Evolutionary conservation across 2,888 invertebrate genomes (phyloP).

Genomic region (Thymelicus sylvestris): DNA sequence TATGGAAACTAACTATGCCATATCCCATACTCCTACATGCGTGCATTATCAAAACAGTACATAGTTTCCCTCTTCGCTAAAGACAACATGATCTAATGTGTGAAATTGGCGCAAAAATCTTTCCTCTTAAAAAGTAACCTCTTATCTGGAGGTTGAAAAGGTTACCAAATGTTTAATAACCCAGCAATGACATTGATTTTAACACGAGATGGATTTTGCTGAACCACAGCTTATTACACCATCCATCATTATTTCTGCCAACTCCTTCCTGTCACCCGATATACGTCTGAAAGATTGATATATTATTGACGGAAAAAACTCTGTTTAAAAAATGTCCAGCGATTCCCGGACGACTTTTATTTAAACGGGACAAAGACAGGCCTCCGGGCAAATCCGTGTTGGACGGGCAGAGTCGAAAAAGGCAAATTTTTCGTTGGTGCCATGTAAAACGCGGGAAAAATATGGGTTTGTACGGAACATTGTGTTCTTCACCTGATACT

Average conservation of each 20-base stretch:
- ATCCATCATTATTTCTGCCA: conserved; percentile 49
- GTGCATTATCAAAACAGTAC: no score
- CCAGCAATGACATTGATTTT: conserved; percentile 27
- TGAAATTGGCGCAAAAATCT: no score
- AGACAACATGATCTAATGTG: no score
- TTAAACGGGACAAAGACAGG: conserved; percentile 30
- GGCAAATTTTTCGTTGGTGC: conserved; percentile 23
- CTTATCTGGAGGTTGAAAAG: conserved; percentile 4
- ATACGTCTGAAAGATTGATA: conserved; percentile 45
- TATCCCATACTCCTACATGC: no score
- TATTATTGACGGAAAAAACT: conserved; percentile 43
- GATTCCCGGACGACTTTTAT: conserved; percentile 27
- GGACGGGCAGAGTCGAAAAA: conserved; percentile 23
- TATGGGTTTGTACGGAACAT: conserved; percentile 4
- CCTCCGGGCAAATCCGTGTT: conserved; percentile 22
- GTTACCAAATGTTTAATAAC: conserved; percentile 23
- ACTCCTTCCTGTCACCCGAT: conserved; percentile 40
- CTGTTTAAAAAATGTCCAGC: conserved; percentile 26
- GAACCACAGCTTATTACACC: conserved; percentile 41
- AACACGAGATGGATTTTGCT: conserved; percentile 17
- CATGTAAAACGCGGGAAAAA: conserved; percentile 17
- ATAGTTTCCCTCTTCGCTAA: no score
- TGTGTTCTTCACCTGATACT: conserved; percentile 20
- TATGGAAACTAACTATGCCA: no score
- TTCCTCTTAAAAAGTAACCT: conserved; percentile 4